phyloP scores from a whole-genome alignment of 2,888 invertebrate species.

The Tribolium freemani region DNA sequence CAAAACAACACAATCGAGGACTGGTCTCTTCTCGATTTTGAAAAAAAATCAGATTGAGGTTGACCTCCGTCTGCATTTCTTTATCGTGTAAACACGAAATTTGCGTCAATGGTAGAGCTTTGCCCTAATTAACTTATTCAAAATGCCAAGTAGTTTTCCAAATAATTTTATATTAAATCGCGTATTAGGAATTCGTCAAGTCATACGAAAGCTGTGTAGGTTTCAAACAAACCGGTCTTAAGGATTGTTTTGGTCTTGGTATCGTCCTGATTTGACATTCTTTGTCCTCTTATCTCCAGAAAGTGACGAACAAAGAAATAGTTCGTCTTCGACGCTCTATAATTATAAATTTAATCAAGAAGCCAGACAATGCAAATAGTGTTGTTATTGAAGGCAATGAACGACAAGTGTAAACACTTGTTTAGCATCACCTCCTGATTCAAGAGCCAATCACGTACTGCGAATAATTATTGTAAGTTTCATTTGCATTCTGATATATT shows the following conservation, averaged over 20 bases:
- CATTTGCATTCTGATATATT: constrained; percentile 23
- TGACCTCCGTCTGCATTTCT: constrained; percentile 13
- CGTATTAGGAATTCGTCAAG: not conserved
- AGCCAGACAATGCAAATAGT: constrained; percentile 60
- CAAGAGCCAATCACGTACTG: constrained; percentile 39
- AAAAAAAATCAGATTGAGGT: constrained; percentile 3
- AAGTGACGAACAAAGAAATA: constrained; percentile 29
- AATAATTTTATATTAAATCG: not conserved
- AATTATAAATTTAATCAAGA: constrained; percentile 54
- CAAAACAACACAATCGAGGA: constrained; percentile 23
- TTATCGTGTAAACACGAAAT: constrained; percentile 10
- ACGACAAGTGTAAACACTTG: constrained; percentile 55
- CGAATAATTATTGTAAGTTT: constrained; percentile 18
- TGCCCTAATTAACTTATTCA: constrained; percentile 5
- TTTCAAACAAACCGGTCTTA: not conserved
- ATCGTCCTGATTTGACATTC: not conserved
- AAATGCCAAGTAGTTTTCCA: constrained; percentile 3
- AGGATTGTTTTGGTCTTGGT: not conserved
- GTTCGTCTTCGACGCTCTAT: constrained; percentile 24
- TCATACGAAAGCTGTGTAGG: constrained; percentile 3
- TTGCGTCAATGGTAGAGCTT: constrained; percentile 13
- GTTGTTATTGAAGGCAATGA: constrained; percentile 57
- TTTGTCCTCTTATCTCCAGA: constrained; percentile 29
- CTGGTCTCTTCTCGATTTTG: not conserved
- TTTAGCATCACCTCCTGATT: constrained; percentile 45